A percentile compares a stretch with the other conserved stretches of the same genome.
These are phyloP conservation scores for Atrichornis clamosus DNA, from an alignment of 2,113 vertebrate genomes.

Conservation along the genomic window DNA sequence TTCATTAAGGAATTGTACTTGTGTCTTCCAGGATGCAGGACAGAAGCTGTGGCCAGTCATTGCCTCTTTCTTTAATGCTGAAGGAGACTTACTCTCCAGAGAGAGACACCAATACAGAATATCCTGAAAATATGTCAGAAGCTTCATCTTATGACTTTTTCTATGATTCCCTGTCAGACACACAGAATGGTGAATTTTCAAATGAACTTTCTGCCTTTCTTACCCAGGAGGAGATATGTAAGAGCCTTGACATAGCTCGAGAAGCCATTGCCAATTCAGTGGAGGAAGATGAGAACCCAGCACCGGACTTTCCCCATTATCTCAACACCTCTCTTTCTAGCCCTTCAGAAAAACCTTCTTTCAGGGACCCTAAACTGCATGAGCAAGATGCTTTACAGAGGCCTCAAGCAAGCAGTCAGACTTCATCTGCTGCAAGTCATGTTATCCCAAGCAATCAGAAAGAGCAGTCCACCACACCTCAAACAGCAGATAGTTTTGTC, in stretches of 20 bases:
- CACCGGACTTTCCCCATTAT: slow-evolving; percentile 66
- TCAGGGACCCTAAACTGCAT: not conserved
- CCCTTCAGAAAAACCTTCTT: slow-evolving; percentile 42
- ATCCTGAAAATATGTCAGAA: slow-evolving; percentile 76
- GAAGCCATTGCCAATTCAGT: slow-evolving; percentile 81
- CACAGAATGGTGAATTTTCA: slow-evolving; percentile 78
- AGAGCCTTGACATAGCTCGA: slow-evolving; percentile 88
- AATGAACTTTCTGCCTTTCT: slow-evolving; percentile 89
- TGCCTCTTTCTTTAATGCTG: slow-evolving; percentile 73
- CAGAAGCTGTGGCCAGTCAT: slow-evolving; percentile 74
- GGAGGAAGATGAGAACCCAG: slow-evolving; percentile 53
- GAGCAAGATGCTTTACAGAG: not conserved
- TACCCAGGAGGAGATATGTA: slow-evolving; percentile 90
- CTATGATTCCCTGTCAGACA: slow-evolving; percentile 78
- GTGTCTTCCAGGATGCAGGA: slow-evolving; percentile 83
- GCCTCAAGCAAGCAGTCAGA: not conserved
- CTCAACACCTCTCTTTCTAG: slow-evolving; percentile 14
- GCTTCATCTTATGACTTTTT: slow-evolving; percentile 80
- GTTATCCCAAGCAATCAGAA: not conserved
- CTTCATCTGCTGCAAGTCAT: not conserved
- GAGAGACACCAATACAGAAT: slow-evolving; percentile 46
- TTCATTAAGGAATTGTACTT: not conserved
- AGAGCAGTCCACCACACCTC: not conserved
- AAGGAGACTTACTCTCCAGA: slow-evolving; percentile 69
- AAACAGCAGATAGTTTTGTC: slow-evolving; percentile 7